These are phyloP conservation scores for Erannis defoliaria DNA, from an alignment of 2,888 invertebrate species.

Conservation along the genomic window DNA sequence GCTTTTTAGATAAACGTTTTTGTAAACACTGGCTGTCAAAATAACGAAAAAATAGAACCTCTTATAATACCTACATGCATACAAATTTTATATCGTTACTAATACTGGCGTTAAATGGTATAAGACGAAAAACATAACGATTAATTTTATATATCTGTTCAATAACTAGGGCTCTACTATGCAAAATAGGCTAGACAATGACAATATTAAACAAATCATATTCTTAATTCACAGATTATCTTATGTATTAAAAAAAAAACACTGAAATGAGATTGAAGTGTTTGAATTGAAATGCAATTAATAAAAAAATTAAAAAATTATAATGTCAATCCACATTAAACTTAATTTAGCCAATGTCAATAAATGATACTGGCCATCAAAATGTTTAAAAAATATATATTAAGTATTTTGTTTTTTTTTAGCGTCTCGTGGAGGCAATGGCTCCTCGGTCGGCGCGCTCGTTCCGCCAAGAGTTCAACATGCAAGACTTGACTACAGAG, in stretches of 20 bases:
- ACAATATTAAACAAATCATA: too few species aligned
- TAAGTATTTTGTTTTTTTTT: slow-evolving; percentile 57
- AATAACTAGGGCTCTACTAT: too few species aligned
- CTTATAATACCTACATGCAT: not conserved
- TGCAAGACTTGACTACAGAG: slow-evolving; percentile 89
- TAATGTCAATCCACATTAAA: too few species aligned
- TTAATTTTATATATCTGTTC: too few species aligned
- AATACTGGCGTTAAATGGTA: not conserved
- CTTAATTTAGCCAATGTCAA: not conserved
- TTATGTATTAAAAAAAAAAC: too few species aligned
- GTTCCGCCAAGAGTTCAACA: slow-evolving; percentile 94
- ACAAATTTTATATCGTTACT: not conserved
- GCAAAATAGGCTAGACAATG: too few species aligned
- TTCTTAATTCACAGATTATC: too few species aligned
- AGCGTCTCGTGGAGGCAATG: slow-evolving; percentile 90
- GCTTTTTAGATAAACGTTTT: slow-evolving; percentile 10
- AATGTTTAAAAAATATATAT: not conserved
- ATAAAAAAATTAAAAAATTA: too few species aligned
- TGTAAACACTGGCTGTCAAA: slow-evolving; percentile 8
- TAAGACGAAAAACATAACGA: too few species aligned
- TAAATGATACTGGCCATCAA: not conserved
- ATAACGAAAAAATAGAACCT: not conserved
- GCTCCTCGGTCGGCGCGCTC: slow-evolving; percentile 91
- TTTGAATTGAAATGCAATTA: too few species aligned
- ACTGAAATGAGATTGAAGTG: too few species aligned